Evolutionary conservation across 2,797 vertebrate species (phyloP).

Genomic region (Phrynocephalus guinanensis): DNA sequence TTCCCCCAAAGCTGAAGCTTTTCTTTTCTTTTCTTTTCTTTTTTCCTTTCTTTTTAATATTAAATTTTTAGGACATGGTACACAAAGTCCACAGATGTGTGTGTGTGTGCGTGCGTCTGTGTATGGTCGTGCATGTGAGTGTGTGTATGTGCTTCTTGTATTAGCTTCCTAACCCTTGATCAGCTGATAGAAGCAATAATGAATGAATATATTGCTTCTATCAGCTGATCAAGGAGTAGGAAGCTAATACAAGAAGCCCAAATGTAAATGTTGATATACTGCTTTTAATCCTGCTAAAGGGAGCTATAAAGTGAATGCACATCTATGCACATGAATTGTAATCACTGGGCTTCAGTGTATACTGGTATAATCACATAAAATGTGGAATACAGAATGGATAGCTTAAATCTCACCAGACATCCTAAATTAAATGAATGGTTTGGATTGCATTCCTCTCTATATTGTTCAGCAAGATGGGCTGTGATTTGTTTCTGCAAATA

Average conservation of each 20-base stretch:
- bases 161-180: slow-evolving; percentile 78
- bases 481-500: slow-evolving; percentile 66
- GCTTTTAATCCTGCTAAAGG: slow-evolving; percentile 77
- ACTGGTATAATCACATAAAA: slow-evolving; percentile 68
- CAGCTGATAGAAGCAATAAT: slow-evolving; percentile 65
- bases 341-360: slow-evolving; percentile 66
- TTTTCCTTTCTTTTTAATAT: slow-evolving; percentile 79
- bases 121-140: slow-evolving; percentile 74
- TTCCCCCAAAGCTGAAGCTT: slow-evolving; percentile 82
- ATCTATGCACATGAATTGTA: slow-evolving; percentile 74
- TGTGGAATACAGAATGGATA: slow-evolving; percentile 65
- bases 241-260: slow-evolving; percentile 78
- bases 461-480: slow-evolving; percentile 62
- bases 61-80: slow-evolving; percentile 78
- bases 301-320: slow-evolving; percentile 75
- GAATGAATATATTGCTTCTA: slow-evolving; percentile 58
- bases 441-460: slow-evolving; percentile 50
- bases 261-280: slow-evolving; percentile 77
- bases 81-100: slow-evolving; percentile 72
- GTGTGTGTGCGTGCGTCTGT: slow-evolving; percentile 60
- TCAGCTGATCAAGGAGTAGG: slow-evolving; percentile 78
- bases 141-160: slow-evolving; percentile 73
- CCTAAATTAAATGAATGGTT: slow-evolving; percentile 68
- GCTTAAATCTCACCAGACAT: slow-evolving; percentile 64
- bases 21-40: slow-evolving; percentile 53